Evolutionary conservation across 2,113 vertebrate genomes (phyloP).

Genomic region (Silurus asotus): DNA sequence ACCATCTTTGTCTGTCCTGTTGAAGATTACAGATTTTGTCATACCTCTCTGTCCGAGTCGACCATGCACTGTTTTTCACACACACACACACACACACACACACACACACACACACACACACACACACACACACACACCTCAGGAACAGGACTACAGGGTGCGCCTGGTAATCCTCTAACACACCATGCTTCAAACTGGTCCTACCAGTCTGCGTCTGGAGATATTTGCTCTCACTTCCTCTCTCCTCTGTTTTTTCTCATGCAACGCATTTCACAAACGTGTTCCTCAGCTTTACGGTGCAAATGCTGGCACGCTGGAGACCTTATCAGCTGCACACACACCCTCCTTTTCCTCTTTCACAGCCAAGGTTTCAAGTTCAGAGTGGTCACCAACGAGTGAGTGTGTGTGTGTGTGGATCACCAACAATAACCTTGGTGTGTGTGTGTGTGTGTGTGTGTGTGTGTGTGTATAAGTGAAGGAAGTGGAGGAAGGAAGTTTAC

Average conservation of each 20-base stretch:
- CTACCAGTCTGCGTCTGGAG: constrained; percentile 32
- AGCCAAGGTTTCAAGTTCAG: constrained; percentile 11
- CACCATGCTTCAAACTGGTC: constrained; percentile 37
- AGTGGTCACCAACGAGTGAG: constrained; percentile 16
- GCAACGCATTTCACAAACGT: constrained; percentile 17
- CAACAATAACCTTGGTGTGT: background rate
- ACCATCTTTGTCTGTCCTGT: background rate
- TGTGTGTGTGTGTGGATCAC: constrained; percentile 25
- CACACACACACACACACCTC: constrained; percentile 20
- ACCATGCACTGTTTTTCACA: constrained; percentile 4
- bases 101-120: background rate
- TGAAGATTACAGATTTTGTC: background rate
- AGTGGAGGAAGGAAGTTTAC: too few relatives aligned
- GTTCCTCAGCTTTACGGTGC: constrained; percentile 3
- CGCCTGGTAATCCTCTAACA: background rate
- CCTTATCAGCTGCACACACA: constrained; percentile 43
- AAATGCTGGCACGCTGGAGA: constrained; percentile 2
- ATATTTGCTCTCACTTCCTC: constrained; percentile 33
- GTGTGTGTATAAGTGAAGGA: background rate
- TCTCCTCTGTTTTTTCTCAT: constrained; percentile 7
- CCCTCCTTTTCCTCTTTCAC: constrained; percentile 26
- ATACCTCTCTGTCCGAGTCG: constrained; percentile 19
- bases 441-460: constrained; percentile 31
- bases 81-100: background rate
- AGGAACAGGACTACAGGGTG: constrained; percentile 35